These are phyloP conservation scores for Falco rusticolus DNA, from an alignment of 2,797 vertebrate species.

Conservation along the genomic window DNA sequence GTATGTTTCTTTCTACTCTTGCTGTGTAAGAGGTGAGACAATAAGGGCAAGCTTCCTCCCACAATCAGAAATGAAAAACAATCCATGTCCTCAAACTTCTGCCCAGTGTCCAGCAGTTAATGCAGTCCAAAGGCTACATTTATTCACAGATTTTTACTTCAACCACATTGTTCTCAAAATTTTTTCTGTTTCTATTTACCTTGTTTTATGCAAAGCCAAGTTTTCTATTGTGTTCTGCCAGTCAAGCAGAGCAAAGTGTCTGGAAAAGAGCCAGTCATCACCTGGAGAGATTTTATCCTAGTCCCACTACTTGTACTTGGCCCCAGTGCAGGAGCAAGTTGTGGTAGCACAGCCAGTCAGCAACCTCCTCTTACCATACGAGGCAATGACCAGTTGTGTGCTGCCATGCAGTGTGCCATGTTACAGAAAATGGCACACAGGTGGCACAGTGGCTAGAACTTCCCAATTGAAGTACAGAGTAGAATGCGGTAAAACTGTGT, in stretches of 20 bases:
- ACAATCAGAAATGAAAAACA: neutral
- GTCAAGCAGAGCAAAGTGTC: neutral
- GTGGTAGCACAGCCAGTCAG: neutral
- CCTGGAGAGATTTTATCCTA: neutral
- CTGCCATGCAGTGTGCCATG: neutral
- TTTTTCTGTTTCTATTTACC: constrained; percentile 3
- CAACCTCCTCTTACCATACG: neutral
- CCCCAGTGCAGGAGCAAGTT: neutral
- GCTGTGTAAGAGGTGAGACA: neutral
- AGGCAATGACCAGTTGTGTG: neutral
- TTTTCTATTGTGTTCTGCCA: neutral
- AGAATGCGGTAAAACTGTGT: neutral
- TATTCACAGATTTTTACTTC: neutral
- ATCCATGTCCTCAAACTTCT: neutral
- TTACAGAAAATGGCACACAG: neutral
- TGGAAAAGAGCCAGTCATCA: neutral
- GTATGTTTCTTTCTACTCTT: neutral
- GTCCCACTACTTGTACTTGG: neutral
- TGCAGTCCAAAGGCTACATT: neutral
- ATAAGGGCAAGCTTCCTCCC: neutral
- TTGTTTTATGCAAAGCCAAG: neutral
- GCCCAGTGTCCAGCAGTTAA: neutral
- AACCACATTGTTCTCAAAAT: neutral
- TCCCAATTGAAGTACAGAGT: neutral
- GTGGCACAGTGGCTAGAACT: neutral